These are phyloP conservation scores for Corydoras sp. DNA, from an alignment of 2,113 vertebrate species.

Conservation along the genomic window DNA sequence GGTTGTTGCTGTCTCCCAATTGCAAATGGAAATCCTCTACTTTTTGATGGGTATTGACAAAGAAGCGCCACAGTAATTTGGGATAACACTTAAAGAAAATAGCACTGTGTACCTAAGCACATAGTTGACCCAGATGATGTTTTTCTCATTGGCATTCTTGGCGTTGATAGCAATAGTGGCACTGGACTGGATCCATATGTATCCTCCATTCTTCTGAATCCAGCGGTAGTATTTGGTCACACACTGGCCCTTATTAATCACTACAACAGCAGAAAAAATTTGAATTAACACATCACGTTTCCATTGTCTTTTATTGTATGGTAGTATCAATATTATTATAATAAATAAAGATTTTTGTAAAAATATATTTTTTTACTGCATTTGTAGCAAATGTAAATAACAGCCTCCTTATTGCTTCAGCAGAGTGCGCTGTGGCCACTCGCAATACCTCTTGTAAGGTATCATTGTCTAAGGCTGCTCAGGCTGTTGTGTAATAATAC, in stretches of 20 bases:
- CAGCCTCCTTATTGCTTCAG: slow-evolving; percentile 50
- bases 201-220: slow-evolving; percentile 97
- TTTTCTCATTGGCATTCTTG: slow-evolving; percentile 96
- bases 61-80: slow-evolving; percentile 29
- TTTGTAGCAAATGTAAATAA: slow-evolving; percentile 32
- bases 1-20: slow-evolving; percentile 32
- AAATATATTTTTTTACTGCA: neutral
- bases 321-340: too few relatives aligned
- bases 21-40: slow-evolving; percentile 41
- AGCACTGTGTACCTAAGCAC: slow-evolving; percentile 82
- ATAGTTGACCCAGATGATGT: slow-evolving; percentile 99
- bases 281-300: too few relatives aligned
- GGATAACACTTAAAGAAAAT: slow-evolving; percentile 29
- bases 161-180: slow-evolving; percentile 94
- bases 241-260: slow-evolving; percentile 97
- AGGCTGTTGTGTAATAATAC: slow-evolving; percentile 83
- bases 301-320: too few relatives aligned
- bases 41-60: slow-evolving; percentile 34
- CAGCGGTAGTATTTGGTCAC: slow-evolving; percentile 98
- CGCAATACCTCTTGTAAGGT: slow-evolving; percentile 60
- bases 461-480: slow-evolving; percentile 81
- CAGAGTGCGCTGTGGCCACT: slow-evolving; percentile 81
- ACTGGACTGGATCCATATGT: slow-evolving; percentile 98
- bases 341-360: neutral
- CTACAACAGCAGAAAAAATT: slow-evolving; percentile 54